These are phyloP conservation scores for Urocynchramus pylzowi DNA, from an alignment of 2,113 vertebrate species.

Conservation along the genomic window DNA sequence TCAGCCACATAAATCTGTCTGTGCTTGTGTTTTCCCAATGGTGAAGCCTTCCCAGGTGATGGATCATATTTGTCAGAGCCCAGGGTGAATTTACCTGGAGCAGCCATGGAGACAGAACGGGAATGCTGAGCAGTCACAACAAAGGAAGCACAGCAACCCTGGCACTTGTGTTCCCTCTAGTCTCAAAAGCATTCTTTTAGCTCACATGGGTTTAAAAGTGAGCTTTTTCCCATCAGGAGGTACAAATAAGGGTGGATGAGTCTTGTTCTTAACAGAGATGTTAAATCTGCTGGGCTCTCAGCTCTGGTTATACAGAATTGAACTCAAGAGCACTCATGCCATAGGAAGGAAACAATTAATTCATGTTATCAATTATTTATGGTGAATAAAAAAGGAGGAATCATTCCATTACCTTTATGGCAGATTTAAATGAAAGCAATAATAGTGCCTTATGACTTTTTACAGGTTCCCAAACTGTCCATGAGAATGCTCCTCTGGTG, in stretches of 20 bases:
- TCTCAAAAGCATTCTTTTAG: not conserved
- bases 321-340: not conserved
- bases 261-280: not conserved
- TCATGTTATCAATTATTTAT: not conserved
- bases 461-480: slow-evolving; percentile 78
- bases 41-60: not conserved
- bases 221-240: not conserved
- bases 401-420: not conserved
- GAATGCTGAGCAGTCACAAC: not conserved
- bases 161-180: not conserved
- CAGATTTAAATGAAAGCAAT: slow-evolving; percentile 13
- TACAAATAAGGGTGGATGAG: not conserved
- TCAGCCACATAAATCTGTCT: not conserved
- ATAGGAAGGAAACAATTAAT: not conserved
- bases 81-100: not conserved
- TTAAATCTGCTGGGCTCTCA: not conserved
- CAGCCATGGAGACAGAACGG: not conserved
- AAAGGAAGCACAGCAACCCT: not conserved
- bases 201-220: not conserved
- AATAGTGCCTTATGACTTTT: not conserved
- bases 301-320: not conserved
- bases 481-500: slow-evolving; percentile 77
- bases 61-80: not conserved
- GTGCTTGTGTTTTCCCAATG: not conserved
- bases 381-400: not conserved